Base-by-base conservation (phyloP, 2,113 vertebrate species). In the Phylloscopus trochiloides region DNA sequence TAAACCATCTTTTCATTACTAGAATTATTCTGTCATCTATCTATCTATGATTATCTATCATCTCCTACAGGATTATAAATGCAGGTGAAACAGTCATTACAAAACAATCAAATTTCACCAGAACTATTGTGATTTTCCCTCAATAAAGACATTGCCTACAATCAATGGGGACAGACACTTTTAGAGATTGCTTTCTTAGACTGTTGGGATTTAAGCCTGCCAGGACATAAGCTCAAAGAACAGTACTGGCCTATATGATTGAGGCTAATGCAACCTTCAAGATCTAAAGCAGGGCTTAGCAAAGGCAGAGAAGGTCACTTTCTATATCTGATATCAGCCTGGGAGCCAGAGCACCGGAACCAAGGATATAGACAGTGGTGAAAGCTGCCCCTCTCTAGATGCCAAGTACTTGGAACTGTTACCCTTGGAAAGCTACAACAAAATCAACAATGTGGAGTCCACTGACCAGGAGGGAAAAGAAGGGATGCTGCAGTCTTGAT, bases 321-420 rank as follows among this genome's bases (percentile, higher is more conserved):
- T 20, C 34, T 67, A 0, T 40, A 84, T n/a, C 63, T 52, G 29
- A 14, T 40, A 77, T 62, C 50, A 90, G 34, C 51, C 55, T 67
- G n/a, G 52, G 10, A 86, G 28, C 34, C 51, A 67, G 50, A 42
- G 28, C 22, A 29, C 29, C 6, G 0, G 31, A 36, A 66, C 8
- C 26, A 75, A 17, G 10, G 18, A 42, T 24, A 45, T 0, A 51
- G 34, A 66, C 4, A 2, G 31, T 5, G 4, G 29, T 36, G 70
- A 50, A 51, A 89, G 43, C 13, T 52, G 48, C 11, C 17, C 7
- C 19, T 61, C 48, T 61, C 59, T 45, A 55, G n/a, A 40, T 32
- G 28, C 9, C 25, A 14, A 61, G 9, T 14, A 36, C 57, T 63
- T 34, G 42, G 70, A 92, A 42, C 17, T 31, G 5, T 19, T 50